Evolutionary conservation across 1,140 invertebrate species (phyloP).

Genomic region (Calliopsis andreniformis): DNA sequence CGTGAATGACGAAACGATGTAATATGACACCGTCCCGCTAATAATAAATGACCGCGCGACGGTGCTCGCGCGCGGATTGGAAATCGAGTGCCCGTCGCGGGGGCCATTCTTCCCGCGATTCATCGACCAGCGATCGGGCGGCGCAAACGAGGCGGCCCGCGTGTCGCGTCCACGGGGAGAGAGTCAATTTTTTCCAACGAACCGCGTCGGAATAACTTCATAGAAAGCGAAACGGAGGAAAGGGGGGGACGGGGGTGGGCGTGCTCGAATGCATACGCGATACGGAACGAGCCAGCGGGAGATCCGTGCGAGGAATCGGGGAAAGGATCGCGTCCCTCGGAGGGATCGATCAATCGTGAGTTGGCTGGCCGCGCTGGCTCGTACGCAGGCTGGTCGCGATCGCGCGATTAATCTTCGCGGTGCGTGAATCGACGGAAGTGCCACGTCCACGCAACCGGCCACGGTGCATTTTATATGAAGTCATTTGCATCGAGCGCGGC

Average conservation of each 20-base stretch:
- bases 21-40: conserved; percentile 50
- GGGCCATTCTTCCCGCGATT: conserved; percentile 42
- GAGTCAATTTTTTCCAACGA: neutral
- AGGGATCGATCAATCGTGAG: conserved; percentile 41
- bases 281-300: conserved; percentile 16
- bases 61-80: conserved; percentile 48
- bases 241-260: neutral
- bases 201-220: neutral
- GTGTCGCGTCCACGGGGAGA: neutral
- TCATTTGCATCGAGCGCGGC: conserved; percentile 59
- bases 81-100: conserved; percentile 23
- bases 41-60: conserved; percentile 58
- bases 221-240: neutral
- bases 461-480: conserved; percentile 60
- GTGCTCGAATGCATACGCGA: conserved; percentile 29
- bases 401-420: conserved; percentile 61
- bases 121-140: conserved; percentile 21
- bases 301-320: conserved; percentile 18
- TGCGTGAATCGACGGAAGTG: conserved; percentile 65
- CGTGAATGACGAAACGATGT: conserved; percentile 61
- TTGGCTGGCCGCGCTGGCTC: conserved; percentile 37
- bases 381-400: conserved; percentile 45
- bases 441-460: conserved; percentile 57
- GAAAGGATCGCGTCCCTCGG: conserved; percentile 14
- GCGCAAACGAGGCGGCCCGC: neutral